Base-by-base conservation (phyloP, 2,888 invertebrate genomes). In the Amblyjoppa proteus region DNA sequence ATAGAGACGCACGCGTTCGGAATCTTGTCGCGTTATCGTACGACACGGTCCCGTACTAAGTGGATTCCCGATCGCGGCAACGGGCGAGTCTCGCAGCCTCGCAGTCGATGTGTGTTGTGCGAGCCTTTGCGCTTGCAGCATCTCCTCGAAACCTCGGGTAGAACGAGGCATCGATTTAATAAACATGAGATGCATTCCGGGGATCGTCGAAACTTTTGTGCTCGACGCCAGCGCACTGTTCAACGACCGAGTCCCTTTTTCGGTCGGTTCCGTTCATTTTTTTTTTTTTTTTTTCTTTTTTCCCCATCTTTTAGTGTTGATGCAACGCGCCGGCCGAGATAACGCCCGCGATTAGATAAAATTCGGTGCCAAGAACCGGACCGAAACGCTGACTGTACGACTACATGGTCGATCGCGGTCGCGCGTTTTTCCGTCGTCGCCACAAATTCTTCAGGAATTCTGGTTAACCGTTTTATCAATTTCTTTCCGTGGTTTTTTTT, bases 11-110 rank as follows among this genome's bases (percentile, higher is more conserved):
- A 74, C 80, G 76, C 76, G 80, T 73, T 76, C 68, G 83, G 80
- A 85, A 85, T 85, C 85, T 88, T 87, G 85, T 81, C 81, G 80
- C 87, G 85, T 87, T 90, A 90, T 90, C 90, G 87, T 75, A 73
- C 81, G 79, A 89, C 88, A 86, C 83, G 89, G 76, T 70, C 71
- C 75, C 53, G 81, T 77, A 76, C 77, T 83, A 84, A 87, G 80
- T 84, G 88, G 83, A 76, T 84, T 79, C 84, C 80, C 83, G 61
- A 45, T 49, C 77, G 76, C 77, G 74, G 86, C 71, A 82, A 83
- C 61, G n/a, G 61, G 31, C 61, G 61, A 78, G 66, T 64, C 77
- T 68, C 77, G 66, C 56, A 53, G 66, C 20, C 64, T 13, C 38
- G n/a, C 20, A 20, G 41, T 51, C 38, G 25, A 74, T 31, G 71